Percentiles rank a stretch among this genome's conserved stretches.
phyloP scores from a whole-genome alignment of 2,113 vertebrate genomes.

The Craseonycteris thonglongyai region DNA sequence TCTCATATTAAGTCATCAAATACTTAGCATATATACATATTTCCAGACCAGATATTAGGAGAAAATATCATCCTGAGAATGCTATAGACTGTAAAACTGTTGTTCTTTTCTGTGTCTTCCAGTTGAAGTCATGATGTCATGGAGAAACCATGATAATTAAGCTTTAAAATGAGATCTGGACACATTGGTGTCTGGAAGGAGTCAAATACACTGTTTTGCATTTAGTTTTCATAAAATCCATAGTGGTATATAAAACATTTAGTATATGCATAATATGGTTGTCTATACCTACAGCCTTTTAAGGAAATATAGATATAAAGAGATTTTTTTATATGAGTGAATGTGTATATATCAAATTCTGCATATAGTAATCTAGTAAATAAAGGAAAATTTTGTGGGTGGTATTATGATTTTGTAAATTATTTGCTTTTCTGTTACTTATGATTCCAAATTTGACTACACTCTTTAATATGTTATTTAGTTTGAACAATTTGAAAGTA shows the following conservation, averaged over 20 bases:
- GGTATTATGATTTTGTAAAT: not conserved
- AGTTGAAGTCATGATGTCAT: not conserved
- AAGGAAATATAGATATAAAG: not conserved
- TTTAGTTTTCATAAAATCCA: not conserved
- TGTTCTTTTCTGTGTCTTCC: not conserved
- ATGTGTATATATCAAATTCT: not conserved
- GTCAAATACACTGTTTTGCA: not conserved
- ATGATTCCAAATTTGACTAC: not conserved
- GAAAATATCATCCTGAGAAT: not conserved
- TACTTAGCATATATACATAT: not conserved
- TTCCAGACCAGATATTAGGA: not conserved
- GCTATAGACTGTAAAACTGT: not conserved
- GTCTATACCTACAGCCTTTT: not conserved
- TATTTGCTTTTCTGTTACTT: not conserved
- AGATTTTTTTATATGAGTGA: not conserved
- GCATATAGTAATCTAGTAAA: not conserved
- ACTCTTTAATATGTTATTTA: conserved; percentile 64
- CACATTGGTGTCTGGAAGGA: not conserved
- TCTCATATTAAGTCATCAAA: not conserved
- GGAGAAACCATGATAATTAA: not conserved
- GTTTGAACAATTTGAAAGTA: conserved; percentile 99
- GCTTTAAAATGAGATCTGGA: not conserved
- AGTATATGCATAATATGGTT: not conserved
- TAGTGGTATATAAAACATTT: not conserved
- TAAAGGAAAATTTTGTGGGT: not conserved